Conservation (phyloP, 2,113 vertebrate species). For the Anolis sagrei region DNA sequence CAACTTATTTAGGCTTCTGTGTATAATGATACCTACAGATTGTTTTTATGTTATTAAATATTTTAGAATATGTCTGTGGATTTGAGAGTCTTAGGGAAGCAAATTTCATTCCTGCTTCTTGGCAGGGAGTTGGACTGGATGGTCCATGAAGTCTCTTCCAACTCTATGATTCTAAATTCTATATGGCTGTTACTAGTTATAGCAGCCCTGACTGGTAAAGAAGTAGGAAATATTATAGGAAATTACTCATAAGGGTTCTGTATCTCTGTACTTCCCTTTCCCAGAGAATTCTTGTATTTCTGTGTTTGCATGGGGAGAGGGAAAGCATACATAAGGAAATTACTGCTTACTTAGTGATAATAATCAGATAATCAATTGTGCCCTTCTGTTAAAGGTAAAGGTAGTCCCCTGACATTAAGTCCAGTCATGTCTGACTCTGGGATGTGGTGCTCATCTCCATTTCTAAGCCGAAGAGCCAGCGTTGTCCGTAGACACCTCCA, state of each 20-base stretch:
- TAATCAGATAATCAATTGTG: background rate
- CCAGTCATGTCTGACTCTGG: no score
- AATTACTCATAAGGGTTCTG: background rate
- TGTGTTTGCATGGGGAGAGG: background rate
- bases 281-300: constrained; percentile 25
- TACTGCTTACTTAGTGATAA: background rate
- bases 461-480: no score
- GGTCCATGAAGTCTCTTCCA: no score
- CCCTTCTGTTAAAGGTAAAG: background rate
- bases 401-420: no score
- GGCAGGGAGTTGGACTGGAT: no score
- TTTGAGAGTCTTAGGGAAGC: background rate
- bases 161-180: no score
- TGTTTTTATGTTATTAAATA: background rate
- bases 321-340: background rate
- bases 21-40: background rate
- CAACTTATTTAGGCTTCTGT: background rate
- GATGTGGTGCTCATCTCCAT: no score
- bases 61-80: background rate
- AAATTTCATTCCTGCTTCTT: no score
- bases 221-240: background rate
- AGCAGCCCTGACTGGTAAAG: background rate
- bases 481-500: no score
- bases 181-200: background rate
- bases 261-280: background rate